Conservation (phyloP, 2,888 invertebrate species). For the Caenorhabditis imperialis region DNA sequence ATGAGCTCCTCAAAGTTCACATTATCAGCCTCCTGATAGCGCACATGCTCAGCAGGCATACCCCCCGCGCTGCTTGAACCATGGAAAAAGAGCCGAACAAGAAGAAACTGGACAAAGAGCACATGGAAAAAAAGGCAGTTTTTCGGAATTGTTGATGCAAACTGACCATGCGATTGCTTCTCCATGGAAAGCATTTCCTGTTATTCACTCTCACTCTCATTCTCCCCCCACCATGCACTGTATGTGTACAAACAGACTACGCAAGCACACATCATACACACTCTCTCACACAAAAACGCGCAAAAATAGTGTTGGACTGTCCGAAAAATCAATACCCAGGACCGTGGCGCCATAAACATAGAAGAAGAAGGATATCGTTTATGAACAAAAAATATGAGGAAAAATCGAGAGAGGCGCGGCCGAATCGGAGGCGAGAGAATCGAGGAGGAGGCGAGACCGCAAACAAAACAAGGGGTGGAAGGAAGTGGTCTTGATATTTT, state of each 20-base stretch:
- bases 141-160: too few relatives aligned
- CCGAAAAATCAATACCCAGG: conserved; percentile 46
- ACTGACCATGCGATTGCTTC: background rate
- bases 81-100: too few relatives aligned
- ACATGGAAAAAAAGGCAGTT: too few relatives aligned
- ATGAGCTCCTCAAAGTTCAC: too few relatives aligned
- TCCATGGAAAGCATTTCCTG: conserved; percentile 44
- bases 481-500: too few relatives aligned
- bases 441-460: conserved; percentile 21
- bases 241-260: conserved; percentile 38
- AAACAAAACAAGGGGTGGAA: too few relatives aligned
- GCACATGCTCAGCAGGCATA: too few relatives aligned
- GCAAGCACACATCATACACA: conserved; percentile 32
- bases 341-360: conserved; percentile 33
- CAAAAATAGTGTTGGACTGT: conserved; percentile 28
- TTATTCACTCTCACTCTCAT: too few relatives aligned
- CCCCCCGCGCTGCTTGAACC: too few relatives aligned
- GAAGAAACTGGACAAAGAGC: too few relatives aligned
- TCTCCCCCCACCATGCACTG: conserved; percentile 23
- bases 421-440: conserved; percentile 25
- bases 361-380: too few relatives aligned
- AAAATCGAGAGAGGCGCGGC: conserved; percentile 13
- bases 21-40: too few relatives aligned
- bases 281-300: conserved; percentile 19
- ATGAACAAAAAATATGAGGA: conserved; percentile 43